Conservation (phyloP, 2,797 vertebrate species). For the Heliangelus exortis region DNA sequence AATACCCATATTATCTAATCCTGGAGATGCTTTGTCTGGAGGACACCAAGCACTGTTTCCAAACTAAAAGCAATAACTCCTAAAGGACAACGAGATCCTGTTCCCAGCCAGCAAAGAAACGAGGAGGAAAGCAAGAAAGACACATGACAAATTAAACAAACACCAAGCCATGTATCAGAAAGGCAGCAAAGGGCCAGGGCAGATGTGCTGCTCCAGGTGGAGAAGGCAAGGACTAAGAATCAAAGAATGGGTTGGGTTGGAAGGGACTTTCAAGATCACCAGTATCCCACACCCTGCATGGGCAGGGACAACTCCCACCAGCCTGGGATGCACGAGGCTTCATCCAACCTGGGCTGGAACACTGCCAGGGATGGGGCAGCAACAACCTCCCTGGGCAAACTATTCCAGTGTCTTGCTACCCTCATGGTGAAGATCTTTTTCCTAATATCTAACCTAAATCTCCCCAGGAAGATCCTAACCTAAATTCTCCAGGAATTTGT, state of each 20-base stretch:
- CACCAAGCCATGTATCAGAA: neutral
- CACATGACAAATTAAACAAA: neutral
- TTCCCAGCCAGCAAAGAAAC: neutral
- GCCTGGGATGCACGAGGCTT: too few relatives aligned
- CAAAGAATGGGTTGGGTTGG: too few relatives aligned
- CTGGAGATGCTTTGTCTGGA: neutral
- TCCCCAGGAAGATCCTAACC: too few relatives aligned
- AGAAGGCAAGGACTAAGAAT: neutral
- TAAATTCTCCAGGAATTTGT: neutral
- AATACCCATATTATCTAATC: conserved; percentile 7
- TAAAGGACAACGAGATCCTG: neutral
- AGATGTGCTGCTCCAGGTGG: neutral
- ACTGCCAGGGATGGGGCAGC: too few relatives aligned
- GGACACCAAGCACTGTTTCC: neutral
- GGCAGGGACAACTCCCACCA: too few relatives aligned
- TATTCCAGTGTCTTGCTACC: too few relatives aligned
- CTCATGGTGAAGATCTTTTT: too few relatives aligned
- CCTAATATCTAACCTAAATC: too few relatives aligned
- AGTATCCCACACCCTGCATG: too few relatives aligned
- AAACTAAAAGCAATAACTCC: neutral
- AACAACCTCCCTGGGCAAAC: too few relatives aligned
- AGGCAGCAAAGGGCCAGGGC: neutral
- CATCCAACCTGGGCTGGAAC: too few relatives aligned
- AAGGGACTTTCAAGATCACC: too few relatives aligned
- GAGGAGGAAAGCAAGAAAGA: neutral